phyloP scores from a whole-genome alignment of 30 jellyfish, hydroid and myxozoan species.

The Aurelia aurita complex sp. Pacific region DNA sequence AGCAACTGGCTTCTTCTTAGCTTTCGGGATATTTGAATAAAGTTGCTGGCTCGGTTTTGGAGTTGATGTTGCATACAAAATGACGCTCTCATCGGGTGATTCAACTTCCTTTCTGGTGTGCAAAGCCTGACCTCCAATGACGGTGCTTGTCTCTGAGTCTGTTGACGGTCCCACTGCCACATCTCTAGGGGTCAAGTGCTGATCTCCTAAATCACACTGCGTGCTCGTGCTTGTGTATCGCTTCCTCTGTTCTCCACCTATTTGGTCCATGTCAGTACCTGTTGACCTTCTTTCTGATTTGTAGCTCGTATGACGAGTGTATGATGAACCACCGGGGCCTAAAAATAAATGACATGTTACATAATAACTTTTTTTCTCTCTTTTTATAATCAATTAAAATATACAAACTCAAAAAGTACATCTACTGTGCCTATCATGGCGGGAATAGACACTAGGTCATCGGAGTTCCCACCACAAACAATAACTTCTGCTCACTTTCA shows the following conservation, averaged over 20 bases:
- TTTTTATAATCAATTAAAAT: too few species aligned
- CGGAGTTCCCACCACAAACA: too few species aligned
- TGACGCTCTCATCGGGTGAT: not conserved
- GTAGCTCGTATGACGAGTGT: not conserved
- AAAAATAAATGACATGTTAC: too few species aligned
- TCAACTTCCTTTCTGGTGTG: not conserved
- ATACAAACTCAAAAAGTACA: too few species aligned
- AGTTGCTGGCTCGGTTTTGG: not conserved
- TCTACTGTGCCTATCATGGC: too few species aligned
- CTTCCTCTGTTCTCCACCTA: not conserved
- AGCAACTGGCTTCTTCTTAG: not conserved
- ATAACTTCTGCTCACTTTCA: too few species aligned
- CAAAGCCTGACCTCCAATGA: not conserved
- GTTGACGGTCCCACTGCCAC: not conserved
- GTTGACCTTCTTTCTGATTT: not conserved
- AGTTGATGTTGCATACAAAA: not conserved
- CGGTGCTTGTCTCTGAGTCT: not conserved
- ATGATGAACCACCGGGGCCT: not conserved
- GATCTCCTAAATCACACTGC: conserved; percentile 47
- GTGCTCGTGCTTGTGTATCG: conserved; percentile 27
- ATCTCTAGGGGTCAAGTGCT: not conserved
- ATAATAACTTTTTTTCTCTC: too few species aligned
- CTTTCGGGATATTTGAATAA: not conserved
- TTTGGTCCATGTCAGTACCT: conserved; percentile 5
- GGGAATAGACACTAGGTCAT: too few species aligned